Conservation (phyloP, 1,140 invertebrate species). For the Neodiprion lecontei region DNA sequence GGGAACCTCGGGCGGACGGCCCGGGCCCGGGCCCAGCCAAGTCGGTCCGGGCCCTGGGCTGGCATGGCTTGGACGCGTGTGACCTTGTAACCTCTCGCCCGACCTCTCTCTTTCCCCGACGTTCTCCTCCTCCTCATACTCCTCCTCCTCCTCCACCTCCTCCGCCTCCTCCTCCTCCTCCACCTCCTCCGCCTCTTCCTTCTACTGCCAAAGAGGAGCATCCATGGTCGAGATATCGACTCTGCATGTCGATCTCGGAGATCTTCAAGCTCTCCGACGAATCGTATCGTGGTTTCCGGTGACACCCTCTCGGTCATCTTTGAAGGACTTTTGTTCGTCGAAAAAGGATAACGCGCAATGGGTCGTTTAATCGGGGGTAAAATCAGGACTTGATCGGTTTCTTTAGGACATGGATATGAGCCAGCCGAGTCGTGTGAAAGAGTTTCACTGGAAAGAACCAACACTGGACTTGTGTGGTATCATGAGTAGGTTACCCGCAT, state of each 20-base stretch:
- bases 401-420: too few species aligned
- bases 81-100: conserved; percentile 57
- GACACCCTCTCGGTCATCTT: too few species aligned
- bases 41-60: background rate
- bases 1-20: conserved; percentile 58
- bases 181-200: conserved; percentile 18
- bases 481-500: too few species aligned
- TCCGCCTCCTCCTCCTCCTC: conserved; percentile 28
- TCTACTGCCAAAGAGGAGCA: conserved; percentile 5
- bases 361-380: too few species aligned
- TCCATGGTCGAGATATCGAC: background rate
- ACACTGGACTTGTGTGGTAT: too few species aligned
- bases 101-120: conserved; percentile 40
- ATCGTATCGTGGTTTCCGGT: too few species aligned
- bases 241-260: background rate
- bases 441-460: too few species aligned
- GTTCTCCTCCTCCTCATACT: conserved; percentile 19
- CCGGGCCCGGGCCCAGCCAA: conserved; percentile 39
- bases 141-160: conserved; percentile 20
- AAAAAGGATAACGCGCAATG: too few species aligned
- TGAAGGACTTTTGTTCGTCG: too few species aligned
- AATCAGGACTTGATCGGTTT: too few species aligned
- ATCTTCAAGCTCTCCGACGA: background rate
- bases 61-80: conserved; percentile 53
- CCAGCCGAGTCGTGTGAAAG: too few species aligned